Evolutionary conservation across 1,140 invertebrate species (phyloP), one percentile per base, ranked within the genome.

Genomic region (Cherax destructor): DNA sequence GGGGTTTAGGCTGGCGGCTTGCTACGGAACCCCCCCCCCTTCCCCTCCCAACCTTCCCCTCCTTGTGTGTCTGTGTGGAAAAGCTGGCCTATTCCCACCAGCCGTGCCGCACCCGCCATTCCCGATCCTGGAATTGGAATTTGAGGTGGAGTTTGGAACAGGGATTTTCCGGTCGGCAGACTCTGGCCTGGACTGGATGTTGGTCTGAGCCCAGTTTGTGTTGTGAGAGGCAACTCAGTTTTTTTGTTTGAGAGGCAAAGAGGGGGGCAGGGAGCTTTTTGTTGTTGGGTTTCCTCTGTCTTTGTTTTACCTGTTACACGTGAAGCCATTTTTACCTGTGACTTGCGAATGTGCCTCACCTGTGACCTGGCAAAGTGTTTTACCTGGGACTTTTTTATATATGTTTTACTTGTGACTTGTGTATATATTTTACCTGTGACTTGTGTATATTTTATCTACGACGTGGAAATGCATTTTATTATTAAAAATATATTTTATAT

Each of bases 121-220:
- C 86, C 86, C 86, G 86, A 81, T 88, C 78, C 86, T 61, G 77
- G 86, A 88, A 88, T 88, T 88, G 86, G 77, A 88, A 88, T 81
- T 88, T 88, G 78, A 88, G 86, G 86, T 87, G 76, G 86, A 88
- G 86, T 61, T 69, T 88, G 77, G 77, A 88, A 80, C 86, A 24
- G 49, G 86, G 78, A 84, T 84, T 84, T 84, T 84, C 83, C 61
- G 59, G 86, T 16, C 30, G 79, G 86, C 24, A 52, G 65, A 49
- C 49, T 18, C 78, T 56, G 56, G 52, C 65, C 21, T 18, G 65
- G 13, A 69, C 65, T 16, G 61, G 11, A 18, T 65, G 61, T 65
- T 16, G 61, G 18, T 30, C 69, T 74, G 69, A 74, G 69, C 6
- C n/a, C 24, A 74, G 69, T 24, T 74, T 74, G 69, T 65, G 61